Conservation (phyloP, 37 sponge, comb jelly and placozoan species). For the Aphrocallistes beatrix region DNA sequence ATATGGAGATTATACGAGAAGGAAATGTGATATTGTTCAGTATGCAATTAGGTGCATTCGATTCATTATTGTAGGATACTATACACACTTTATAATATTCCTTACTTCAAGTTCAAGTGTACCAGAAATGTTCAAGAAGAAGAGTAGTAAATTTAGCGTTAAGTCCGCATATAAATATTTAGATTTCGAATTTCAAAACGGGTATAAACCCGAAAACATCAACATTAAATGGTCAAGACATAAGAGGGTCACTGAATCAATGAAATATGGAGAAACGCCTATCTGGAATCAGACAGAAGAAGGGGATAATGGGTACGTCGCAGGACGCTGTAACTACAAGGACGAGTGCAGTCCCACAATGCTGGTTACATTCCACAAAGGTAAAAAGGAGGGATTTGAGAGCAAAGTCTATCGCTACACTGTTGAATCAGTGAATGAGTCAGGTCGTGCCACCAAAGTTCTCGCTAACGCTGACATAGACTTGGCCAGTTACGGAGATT, state of each 20-base stretch:
- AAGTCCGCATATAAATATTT: not conserved
- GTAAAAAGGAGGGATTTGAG: not conserved
- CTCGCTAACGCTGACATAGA: conserved; percentile 3
- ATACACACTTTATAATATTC: no score
- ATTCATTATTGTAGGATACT: no score
- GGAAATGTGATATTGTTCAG: no score
- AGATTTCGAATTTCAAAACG: conserved; percentile 3
- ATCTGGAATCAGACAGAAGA: not conserved
- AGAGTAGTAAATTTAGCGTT: not conserved
- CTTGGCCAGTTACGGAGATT: not conserved
- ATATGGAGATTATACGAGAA: no score
- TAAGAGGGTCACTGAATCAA: not conserved
- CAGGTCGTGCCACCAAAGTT: not conserved
- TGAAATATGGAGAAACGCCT: not conserved
- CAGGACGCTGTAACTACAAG: not conserved
- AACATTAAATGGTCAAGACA: conserved; percentile 1
- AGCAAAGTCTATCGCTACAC: not conserved
- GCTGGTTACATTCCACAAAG: not conserved
- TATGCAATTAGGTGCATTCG: no score
- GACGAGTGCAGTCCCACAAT: not conserved
- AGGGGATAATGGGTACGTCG: not conserved
- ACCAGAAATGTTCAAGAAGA: conserved; percentile 1
- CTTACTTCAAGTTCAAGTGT: no score
- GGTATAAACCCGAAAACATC: not conserved
- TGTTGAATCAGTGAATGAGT: not conserved